Conservation (phyloP, 2,888 invertebrate genomes). For the Hirudinaria manillensis region DNA sequence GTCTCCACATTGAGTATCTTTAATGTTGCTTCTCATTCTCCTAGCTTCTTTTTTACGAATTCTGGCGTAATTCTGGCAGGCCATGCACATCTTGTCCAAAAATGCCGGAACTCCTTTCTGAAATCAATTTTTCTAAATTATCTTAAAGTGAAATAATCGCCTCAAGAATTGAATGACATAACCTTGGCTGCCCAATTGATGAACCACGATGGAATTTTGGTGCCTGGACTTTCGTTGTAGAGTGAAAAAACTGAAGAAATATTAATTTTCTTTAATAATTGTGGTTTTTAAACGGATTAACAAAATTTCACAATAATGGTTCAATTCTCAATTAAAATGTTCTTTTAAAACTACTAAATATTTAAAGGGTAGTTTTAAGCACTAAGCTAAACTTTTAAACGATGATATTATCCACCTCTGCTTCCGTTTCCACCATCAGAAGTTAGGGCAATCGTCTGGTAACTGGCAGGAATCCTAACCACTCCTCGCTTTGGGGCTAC, state of each 20-base stretch:
- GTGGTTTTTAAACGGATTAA: neutral
- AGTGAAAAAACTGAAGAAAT: constrained; percentile 9
- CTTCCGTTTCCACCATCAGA: constrained; percentile 27
- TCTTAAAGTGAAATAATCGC: neutral
- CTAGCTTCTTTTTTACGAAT: constrained; percentile 15
- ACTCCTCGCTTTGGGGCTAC: constrained; percentile 22
- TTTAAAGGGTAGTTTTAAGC: no score
- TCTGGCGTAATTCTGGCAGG: constrained; percentile 24
- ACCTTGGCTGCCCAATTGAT: constrained; percentile 26
- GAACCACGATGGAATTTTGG: constrained; percentile 29
- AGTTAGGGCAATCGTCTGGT: constrained; percentile 25
- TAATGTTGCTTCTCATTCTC: constrained; percentile 17
- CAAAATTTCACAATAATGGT: neutral
- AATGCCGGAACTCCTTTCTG: constrained; percentile 28
- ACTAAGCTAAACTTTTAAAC: no score
- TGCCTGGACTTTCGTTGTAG: constrained; percentile 21
- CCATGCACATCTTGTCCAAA: constrained; percentile 29
- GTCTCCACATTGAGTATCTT: constrained; percentile 12
- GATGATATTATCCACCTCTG: neutral
- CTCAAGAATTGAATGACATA: neutral
- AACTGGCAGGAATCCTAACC: constrained; percentile 14
- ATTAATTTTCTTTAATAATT: neutral
- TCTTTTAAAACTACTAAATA: no score
- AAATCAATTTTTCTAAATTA: neutral
- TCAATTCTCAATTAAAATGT: neutral